Evolutionary conservation across 2,797 vertebrate genomes (phyloP).

Genomic region (Pseudochirops corinnae): DNA sequence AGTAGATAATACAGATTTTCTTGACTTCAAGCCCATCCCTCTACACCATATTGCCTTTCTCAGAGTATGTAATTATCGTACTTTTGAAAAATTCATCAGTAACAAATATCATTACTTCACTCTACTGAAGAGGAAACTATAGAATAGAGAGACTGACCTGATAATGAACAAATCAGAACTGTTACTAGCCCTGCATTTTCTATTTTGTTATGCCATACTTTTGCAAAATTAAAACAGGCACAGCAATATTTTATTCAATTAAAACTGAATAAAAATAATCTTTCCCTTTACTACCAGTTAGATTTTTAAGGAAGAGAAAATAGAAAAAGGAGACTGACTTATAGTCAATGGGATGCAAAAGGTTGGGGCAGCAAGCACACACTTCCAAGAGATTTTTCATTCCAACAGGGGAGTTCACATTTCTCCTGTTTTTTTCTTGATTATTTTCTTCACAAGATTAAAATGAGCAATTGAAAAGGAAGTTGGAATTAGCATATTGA

Average conservation of each 20-base stretch:
- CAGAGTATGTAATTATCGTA: background rate
- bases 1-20: background rate
- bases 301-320: background rate
- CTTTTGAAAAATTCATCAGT: constrained; percentile 2
- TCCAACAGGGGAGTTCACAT: constrained; percentile 53
- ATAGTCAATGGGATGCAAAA: constrained; percentile 14
- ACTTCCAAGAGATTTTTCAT: constrained; percentile 33
- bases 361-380: background rate
- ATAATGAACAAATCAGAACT: background rate
- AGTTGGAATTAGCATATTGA: constrained; percentile 80
- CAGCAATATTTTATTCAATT: constrained; percentile 19
- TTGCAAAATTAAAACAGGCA: constrained; percentile 26
- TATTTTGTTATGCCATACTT: background rate
- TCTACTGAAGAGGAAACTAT: background rate
- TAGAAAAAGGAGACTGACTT: constrained; percentile 15
- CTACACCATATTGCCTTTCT: background rate
- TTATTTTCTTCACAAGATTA: constrained; percentile 80
- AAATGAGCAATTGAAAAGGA: constrained; percentile 80
- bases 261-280: constrained; percentile 44
- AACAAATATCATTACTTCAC: background rate
- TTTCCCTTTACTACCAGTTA: constrained; percentile 19
- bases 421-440: constrained; percentile 75
- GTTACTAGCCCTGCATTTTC: background rate
- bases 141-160: background rate
- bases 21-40: background rate